Evolutionary conservation across 1,140 invertebrate genomes (phyloP).

Genomic region (Drosophila willistoni): DNA sequence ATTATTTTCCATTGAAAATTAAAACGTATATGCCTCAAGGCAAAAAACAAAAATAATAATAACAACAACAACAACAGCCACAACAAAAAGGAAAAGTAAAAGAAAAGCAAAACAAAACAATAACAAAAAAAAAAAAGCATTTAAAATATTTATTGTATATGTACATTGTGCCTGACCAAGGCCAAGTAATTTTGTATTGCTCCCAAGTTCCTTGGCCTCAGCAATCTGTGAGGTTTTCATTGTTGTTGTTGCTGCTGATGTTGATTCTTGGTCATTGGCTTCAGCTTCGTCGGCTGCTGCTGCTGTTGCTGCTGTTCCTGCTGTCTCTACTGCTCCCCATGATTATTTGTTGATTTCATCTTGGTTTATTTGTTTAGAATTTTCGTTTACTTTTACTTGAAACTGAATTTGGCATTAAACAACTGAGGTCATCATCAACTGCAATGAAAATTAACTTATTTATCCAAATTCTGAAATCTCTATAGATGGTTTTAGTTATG

Average conservation of each 20-base stretch:
- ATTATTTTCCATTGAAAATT: conserved; percentile 60
- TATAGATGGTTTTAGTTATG: too few species aligned
- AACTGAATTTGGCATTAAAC: conserved; percentile 46
- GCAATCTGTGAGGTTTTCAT: conserved; percentile 49
- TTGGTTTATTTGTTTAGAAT: conserved; percentile 70
- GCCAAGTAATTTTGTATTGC: conserved; percentile 79
- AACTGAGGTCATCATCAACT: conserved; percentile 39
- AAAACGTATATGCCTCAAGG: conserved; percentile 53
- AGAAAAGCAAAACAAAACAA: conserved; percentile 39
- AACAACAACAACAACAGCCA: conserved; percentile 29
- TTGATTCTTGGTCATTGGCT: conserved; percentile 80
- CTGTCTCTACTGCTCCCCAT: conserved; percentile 24
- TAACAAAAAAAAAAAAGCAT: conserved; percentile 55
- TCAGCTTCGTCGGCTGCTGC: conserved; percentile 45
- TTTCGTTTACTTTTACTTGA: conserved; percentile 69
- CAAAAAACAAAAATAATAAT: conserved; percentile 24
- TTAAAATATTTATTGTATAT: conserved; percentile 73
- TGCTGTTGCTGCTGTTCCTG: conserved; percentile 29
- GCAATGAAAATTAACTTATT: neutral
- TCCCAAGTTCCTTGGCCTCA: conserved; percentile 73
- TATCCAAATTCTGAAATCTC: neutral
- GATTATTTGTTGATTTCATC: conserved; percentile 80
- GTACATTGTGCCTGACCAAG: conserved; percentile 76
- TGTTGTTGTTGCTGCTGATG: conserved; percentile 41
- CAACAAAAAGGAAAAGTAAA: conserved; percentile 38